Evolutionary conservation across 2,113 vertebrate genomes (phyloP), one percentile per base, ranked within the genome.

Genomic region (Phylloscopus trochilus): DNA sequence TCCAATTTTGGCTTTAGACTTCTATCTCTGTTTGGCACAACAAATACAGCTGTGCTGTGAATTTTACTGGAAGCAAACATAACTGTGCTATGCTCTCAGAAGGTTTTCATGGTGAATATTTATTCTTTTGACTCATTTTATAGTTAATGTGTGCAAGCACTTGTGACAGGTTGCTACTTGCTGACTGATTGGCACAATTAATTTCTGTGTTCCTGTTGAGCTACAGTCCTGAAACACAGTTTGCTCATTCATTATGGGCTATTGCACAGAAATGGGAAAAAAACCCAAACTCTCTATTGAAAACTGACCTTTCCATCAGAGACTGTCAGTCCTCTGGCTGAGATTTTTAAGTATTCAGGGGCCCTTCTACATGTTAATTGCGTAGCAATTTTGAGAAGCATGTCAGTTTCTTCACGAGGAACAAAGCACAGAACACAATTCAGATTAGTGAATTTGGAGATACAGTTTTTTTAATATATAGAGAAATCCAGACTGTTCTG

Each of bases 181-280:
- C 79, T 94, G 93, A 80, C 86, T 95, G 95, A 96, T 91, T 92
- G 92, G 62, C 83, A 92, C 62, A 95, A 94, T 95, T 96, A 96
- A 94, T 95, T 97, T 92, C 58, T 28, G n/a, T 91, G 83, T 95
- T 96, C 74, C 88, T 67, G 86, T 83, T 92, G 73, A 96, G 83
- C 39, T 96, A 64, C 43, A 87, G 43, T 94, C 27, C 27, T 91
- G 88, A 93, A 94, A 89, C 59, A 69, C n/a, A 88, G 53, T 91
- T 85, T 88, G n/a, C 64, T 77, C n/a, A 83, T 94, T 95, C 82
- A 78, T 95, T 95, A 91, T 67, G 19, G 64, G 7, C 19, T 89
- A 56, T 75, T 79, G 58, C 72, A 87, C 75, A 51, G 41, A 70
- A 83, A 83, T 41, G 7, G 7, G 6, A 1, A 31, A 47, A 64